These are phyloP conservation scores for Piscicola geometra DNA, from an alignment of 2,888 invertebrate genomes.

Conservation along the genomic window DNA sequence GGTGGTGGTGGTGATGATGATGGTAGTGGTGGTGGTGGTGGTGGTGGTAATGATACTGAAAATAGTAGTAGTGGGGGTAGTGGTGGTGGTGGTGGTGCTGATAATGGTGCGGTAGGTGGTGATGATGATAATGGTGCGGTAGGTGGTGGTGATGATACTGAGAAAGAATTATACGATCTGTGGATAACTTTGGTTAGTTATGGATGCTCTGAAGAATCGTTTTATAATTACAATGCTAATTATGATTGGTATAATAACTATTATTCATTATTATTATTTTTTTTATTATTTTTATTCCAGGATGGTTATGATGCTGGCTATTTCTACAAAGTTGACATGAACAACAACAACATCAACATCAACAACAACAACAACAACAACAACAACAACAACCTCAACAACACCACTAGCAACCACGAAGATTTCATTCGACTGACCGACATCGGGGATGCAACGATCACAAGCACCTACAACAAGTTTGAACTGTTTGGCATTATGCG, in stretches of 20 bases:
- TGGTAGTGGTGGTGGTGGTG: background rate
- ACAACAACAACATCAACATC: constrained; percentile 28
- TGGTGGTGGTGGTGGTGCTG: background rate
- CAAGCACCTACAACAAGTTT: too few species aligned
- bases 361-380: background rate
- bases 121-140: background rate
- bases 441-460: too few species aligned
- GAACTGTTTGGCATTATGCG: too few species aligned
- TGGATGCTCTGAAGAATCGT: background rate
- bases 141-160: background rate
- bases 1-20: background rate
- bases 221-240: background rate
- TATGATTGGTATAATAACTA: too few species aligned
- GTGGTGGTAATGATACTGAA: background rate
- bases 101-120: background rate
- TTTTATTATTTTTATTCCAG: constrained; percentile 34
- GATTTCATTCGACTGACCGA: too few species aligned
- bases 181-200: constrained; percentile 55
- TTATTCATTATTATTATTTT: too few species aligned
- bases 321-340: constrained; percentile 54
- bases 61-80: too few species aligned
- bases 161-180: constrained; percentile 50
- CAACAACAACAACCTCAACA: background rate
- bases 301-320: constrained; percentile 56
- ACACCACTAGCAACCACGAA: background rate